These are phyloP conservation scores for Oryctes rhinoceros DNA, from an alignment of 1,140 invertebrate genomes.

Conservation along the genomic window DNA sequence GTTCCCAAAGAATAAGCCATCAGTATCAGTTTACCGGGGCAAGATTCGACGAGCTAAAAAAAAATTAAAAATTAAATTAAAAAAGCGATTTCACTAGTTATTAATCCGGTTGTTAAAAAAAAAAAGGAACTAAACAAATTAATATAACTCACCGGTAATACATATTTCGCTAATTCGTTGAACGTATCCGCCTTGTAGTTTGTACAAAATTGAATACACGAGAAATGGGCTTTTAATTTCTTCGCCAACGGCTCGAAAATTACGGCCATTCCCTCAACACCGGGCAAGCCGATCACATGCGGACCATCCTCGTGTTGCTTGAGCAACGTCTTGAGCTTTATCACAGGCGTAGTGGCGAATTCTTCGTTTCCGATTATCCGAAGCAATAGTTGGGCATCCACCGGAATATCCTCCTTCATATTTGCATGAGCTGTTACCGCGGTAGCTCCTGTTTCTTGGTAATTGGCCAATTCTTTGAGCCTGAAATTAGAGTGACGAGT, in stretches of 20 bases:
- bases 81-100: too few species aligned
- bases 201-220: slow-evolving; percentile 69
- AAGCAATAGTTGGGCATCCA: background rate
- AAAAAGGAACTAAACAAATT: too few species aligned
- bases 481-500: slow-evolving; percentile 4
- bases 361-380: background rate
- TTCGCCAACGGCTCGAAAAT: slow-evolving; percentile 68
- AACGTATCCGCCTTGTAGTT: background rate
- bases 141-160: background rate
- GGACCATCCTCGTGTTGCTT: slow-evolving; percentile 23
- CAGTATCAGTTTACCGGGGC: background rate
- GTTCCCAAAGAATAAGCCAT: slow-evolving; percentile 16
- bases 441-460: background rate
- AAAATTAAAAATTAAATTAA: too few species aligned
- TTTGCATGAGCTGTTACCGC: background rate
- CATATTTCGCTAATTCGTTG: background rate
- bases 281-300: slow-evolving; percentile 77
- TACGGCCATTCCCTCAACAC: slow-evolving; percentile 78
- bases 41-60: slow-evolving; percentile 4
- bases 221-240: slow-evolving; percentile 69
- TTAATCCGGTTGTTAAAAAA: too few species aligned
- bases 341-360: slow-evolving; percentile 17
- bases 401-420: background rate
- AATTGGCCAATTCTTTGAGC: background rate
- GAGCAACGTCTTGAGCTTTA: slow-evolving; percentile 37